Conservation (phyloP, 2,888 invertebrate genomes). For the Catocala nupta region DNA sequence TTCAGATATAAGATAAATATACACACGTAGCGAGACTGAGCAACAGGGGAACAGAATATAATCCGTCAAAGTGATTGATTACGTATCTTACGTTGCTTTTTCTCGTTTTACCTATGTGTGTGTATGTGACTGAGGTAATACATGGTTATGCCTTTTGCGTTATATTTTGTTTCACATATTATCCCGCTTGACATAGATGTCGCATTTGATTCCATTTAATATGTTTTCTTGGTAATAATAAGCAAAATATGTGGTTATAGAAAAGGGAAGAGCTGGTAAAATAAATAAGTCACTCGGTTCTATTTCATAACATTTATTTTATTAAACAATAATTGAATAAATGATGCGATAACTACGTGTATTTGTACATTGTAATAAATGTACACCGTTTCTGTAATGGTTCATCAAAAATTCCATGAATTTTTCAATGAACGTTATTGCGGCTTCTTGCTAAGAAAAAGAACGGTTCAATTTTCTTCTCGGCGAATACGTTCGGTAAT, state of each 20-base stretch:
- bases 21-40: neutral
- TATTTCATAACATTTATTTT: too few species aligned
- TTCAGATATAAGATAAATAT: neutral
- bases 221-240: too few species aligned
- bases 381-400: neutral
- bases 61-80: conserved; percentile 46
- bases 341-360: too few species aligned
- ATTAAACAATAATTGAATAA: too few species aligned
- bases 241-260: too few species aligned
- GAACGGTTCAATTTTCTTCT: neutral
- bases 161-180: neutral
- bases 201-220: too few species aligned
- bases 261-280: too few species aligned
- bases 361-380: neutral
- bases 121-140: conserved; percentile 17
- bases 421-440: neutral
- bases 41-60: conserved; percentile 25
- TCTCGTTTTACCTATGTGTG: conserved; percentile 17
- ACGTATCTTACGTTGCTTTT: conserved; percentile 30
- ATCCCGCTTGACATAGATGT: neutral
- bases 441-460: neutral
- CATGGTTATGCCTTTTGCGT: conserved; percentile 16
- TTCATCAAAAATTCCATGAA: conserved; percentile 3
- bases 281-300: too few species aligned
- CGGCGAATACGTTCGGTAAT: neutral